Base-by-base conservation (phyloP, 2,888 invertebrate genomes). In the Drosophila barbarae region DNA sequence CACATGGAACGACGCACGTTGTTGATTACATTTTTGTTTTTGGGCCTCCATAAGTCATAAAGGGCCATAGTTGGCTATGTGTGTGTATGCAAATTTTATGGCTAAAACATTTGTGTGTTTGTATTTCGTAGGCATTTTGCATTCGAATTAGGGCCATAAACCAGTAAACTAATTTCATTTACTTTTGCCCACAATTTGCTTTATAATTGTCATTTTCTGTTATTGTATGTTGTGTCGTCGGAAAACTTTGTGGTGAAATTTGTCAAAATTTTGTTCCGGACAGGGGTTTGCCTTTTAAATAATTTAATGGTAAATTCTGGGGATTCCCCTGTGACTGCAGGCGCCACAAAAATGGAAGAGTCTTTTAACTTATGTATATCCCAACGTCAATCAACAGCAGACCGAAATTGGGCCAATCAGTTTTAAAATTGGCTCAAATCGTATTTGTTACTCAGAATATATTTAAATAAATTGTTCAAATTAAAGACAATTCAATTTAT, bases 111-210 rank as follows among this genome's bases (percentile, higher is more conserved):
- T 60, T 51, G 61, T 59, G 30, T 30, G 3, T 30, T 30, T 21
- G 39, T 18, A 21, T 13, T 47, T 21, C 55, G 60, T 53, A 49
- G 51, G 44, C 54, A 55, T 50, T 46, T 57, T 57, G 51, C 59
- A 58, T 61, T 75, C 49, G 54, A 64, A 74, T 63, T 65, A 47
- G 34, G 38, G 12, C 56, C 64, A 74, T 67, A 78, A 76, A 72
- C 73, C 52, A 67, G 50, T 67, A 55, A 74, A 73, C 55, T 77
- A 71, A 78, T 76, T 73, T 57, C 54, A 81, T 76, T 76, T 54
- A 66, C 67, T 57, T 21, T 47, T 44, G 28, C 44, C 32, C 51
- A 54, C 38, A 46, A 59, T 69, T 68, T 53, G 61, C 70, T 60
- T 69, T 68, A 60, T 49, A 69, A 69, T 68, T 60, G 67, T 52